A percentile compares a stretch with the other conserved stretches of the same genome.
Evolutionary conservation across 2,888 invertebrate species (phyloP).

Genomic region (Lasioglossum calceatum): DNA sequence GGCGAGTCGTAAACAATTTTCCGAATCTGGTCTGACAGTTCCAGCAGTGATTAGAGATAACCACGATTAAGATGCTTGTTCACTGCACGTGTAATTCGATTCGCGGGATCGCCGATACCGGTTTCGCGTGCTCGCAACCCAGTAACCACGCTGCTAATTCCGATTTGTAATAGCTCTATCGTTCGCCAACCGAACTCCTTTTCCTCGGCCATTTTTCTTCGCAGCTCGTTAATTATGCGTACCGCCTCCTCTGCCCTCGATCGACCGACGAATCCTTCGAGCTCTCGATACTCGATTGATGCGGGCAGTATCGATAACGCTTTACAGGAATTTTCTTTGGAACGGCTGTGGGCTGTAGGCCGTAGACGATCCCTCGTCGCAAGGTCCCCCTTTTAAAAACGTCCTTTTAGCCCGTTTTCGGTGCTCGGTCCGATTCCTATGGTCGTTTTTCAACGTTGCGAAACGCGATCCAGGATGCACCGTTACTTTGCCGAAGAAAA

Average conservation of each 20-base stretch:
- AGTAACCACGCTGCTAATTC: background rate
- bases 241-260: background rate
- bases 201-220: background rate
- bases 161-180: background rate
- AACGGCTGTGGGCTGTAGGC: too few species aligned
- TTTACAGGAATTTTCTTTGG: too few species aligned
- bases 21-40: background rate
- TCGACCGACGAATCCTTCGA: background rate
- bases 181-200: background rate
- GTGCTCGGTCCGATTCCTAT: background rate
- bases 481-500: conserved; percentile 63
- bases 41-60: background rate
- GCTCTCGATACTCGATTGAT: background rate
- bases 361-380: background rate
- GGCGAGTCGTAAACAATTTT: background rate
- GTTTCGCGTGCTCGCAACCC: background rate
- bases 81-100: background rate
- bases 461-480: conserved; percentile 22
- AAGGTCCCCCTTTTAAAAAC: background rate
- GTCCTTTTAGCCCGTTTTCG: background rate
- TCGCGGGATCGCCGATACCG: background rate
- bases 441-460: conserved; percentile 11
- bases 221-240: background rate
- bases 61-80: background rate
- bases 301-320: too few species aligned